Evolutionary conservation across 2,888 invertebrate genomes (phyloP), one percentile per base, ranked within the genome.

Genomic region (Drosophila barbarae): DNA sequence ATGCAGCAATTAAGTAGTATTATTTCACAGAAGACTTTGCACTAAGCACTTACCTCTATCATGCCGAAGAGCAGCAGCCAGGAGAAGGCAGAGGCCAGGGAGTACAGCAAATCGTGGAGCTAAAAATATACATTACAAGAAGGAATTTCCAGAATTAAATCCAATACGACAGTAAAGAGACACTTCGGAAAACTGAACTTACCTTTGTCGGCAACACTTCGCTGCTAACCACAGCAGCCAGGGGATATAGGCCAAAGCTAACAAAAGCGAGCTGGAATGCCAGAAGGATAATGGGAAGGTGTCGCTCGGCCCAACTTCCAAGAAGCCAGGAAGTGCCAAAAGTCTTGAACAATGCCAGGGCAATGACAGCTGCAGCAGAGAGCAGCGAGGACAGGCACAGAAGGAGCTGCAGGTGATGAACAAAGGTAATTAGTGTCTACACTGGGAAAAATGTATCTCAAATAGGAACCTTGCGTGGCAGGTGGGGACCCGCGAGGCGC

Each of bases 131-230:
- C 10, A 32, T 12, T 26, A 23, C 1, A 3, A 23, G 3, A 10
- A 30, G n/a, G 0, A 8, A n/a, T 21, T 10, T 18, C 18, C 23
- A 6, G 10, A 26, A 35, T 12, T 9, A 13, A 8, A 4, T 13
- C 7, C 10, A 0, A 15, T 9, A 9, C 1, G 15, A 8, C 5
- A 10, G 38, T 1, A 3, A 38, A 6, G 21, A 21, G 39, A 9
- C 1, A 15, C 23, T 3, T 0, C 3, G 1, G 4, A 8, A 5
- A 12, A 4, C 0, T 6, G 2, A 23, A n/a, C 75, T 59, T 60
- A 89, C 88, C 81, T 86, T 87, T 8, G 77, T 66, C 0, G 87
- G 85, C 44, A 88, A 34, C 5, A 87, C 76, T 64, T 89, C 89
- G 4, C 75, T 72, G 35, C 87, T 77, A 3, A 89, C 72, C 15